phyloP scores from a whole-genome alignment of 2,113 vertebrate genomes.

The Columba livia region DNA sequence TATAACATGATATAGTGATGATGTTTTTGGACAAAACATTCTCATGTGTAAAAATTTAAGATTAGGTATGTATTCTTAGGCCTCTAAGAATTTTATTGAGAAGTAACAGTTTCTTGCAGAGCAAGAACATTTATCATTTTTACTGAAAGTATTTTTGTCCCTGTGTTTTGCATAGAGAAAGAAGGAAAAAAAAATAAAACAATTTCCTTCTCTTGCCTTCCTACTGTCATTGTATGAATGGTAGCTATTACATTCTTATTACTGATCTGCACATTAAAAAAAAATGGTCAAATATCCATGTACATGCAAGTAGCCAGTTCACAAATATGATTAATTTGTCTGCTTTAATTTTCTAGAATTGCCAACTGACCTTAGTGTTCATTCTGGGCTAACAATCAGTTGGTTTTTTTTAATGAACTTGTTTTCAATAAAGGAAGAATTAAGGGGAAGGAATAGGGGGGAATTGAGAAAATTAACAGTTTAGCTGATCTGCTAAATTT shows the following conservation, averaged over 20 bases:
- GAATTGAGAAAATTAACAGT: conserved; percentile 36
- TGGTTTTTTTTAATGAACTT: background rate
- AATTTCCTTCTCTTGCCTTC: background rate
- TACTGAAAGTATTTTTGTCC: background rate
- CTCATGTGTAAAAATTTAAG: background rate
- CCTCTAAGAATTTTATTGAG: background rate
- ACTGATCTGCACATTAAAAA: background rate
- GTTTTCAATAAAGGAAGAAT: conserved; percentile 21
- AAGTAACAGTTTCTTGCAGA: background rate
- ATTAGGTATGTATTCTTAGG: background rate
- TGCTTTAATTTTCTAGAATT: conserved; percentile 36
- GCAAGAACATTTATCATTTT: conserved; percentile 17
- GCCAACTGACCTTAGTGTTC: background rate
- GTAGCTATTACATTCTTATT: background rate
- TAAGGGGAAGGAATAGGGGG: background rate
- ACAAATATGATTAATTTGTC: background rate
- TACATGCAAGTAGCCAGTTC: background rate
- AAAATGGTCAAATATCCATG: background rate
- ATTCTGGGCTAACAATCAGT: background rate
- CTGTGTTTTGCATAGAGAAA: background rate
- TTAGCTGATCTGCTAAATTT: background rate
- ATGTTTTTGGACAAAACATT: background rate
- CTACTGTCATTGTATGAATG: background rate
- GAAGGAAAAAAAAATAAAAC: background rate
- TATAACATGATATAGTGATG: background rate